Evolutionary conservation across 2,888 invertebrate genomes (phyloP), one percentile per base, ranked within the genome.

Genomic region (Drosophila nr. perissopoda): DNA sequence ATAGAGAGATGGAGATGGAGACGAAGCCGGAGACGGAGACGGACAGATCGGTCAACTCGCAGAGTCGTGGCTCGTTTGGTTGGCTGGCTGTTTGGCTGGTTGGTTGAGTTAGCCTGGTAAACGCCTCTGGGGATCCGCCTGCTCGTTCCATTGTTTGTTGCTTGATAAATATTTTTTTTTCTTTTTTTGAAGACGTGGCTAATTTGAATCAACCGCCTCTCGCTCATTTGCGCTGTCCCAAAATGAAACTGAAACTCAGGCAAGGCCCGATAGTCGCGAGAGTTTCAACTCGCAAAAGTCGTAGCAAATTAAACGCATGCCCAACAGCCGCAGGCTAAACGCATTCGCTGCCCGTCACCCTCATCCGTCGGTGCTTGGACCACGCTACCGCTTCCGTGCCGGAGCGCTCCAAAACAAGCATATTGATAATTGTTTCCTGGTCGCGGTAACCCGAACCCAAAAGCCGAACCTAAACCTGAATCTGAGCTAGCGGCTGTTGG

Each of bases 181-280:
- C 2, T 18, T n/a, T 13, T 40, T 36, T 56, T 79, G 83, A 83
- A 89, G 89, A 88, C 90, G 87, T 88, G 86, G 90, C 87, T 88
- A 88, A 88, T 89, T 87, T 88, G 86, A 89, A 88, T 88, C 88
- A 88, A 83, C 90, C 88, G 90, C 90, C 86, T 86, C 86, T 88
- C 88, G 89, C 86, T 88, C 89, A 87, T 87, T 89, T 89, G 75
- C 89, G 85, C 89, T 89, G 88, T 88, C 88, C 88, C 82, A 81
- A 86, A 86, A 85, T 77, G 81, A 79, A 85, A 83, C 79, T 61
- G 79, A 83, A 79, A 73, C 70, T 66, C 76, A 70, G 79, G 29
- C 83, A 63, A 71, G 76, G 59, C 49, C 36, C 58, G 33, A 56
- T 48, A 52, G 56, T 56, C 57, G 34, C 48, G 27, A 49, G 27